phyloP scores from a whole-genome alignment of 2,797 vertebrate genomes.

The Pseudopleuronectes americanus region DNA sequence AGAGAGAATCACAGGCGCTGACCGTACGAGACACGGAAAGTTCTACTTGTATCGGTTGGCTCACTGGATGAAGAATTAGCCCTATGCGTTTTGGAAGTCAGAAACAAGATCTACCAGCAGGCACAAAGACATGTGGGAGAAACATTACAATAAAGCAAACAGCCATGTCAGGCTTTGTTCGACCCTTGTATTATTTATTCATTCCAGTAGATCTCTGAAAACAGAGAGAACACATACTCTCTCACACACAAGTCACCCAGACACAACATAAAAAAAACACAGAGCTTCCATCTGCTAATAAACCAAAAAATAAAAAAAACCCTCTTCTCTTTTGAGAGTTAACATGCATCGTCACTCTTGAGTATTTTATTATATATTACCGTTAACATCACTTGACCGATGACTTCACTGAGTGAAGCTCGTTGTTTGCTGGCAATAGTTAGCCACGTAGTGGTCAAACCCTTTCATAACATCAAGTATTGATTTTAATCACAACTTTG shows the following conservation, averaged over 20 bases:
- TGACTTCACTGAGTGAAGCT: slow-evolving; percentile 51
- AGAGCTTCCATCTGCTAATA: slow-evolving; percentile 24
- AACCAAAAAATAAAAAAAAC: slow-evolving; percentile 13
- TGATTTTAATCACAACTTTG: slow-evolving; percentile 59
- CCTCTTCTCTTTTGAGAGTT: slow-evolving; percentile 20
- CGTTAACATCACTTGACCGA: slow-evolving; percentile 46
- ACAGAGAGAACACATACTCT: slow-evolving; percentile 32
- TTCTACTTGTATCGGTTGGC: slow-evolving; percentile 45
- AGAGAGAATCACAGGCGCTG: background rate
- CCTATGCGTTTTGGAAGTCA: slow-evolving; percentile 72
- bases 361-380: slow-evolving; percentile 55
- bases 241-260: slow-evolving; percentile 15
- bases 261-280: slow-evolving; percentile 45
- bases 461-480: slow-evolving; percentile 72
- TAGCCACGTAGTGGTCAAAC: slow-evolving; percentile 79
- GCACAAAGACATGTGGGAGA: slow-evolving; percentile 72
- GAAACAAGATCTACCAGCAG: slow-evolving; percentile 73
- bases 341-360: slow-evolving; percentile 56
- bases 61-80: slow-evolving; percentile 62
- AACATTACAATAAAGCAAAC: slow-evolving; percentile 68
- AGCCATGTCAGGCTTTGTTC: slow-evolving; percentile 64
- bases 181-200: slow-evolving; percentile 67
- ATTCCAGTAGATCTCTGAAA: slow-evolving; percentile 70
- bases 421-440: slow-evolving; percentile 59
- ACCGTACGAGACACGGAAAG: slow-evolving; percentile 11